These are phyloP conservation scores for Cyclophora punctaria DNA, from an alignment of 2,888 invertebrate genomes.

Conservation along the genomic window DNA sequence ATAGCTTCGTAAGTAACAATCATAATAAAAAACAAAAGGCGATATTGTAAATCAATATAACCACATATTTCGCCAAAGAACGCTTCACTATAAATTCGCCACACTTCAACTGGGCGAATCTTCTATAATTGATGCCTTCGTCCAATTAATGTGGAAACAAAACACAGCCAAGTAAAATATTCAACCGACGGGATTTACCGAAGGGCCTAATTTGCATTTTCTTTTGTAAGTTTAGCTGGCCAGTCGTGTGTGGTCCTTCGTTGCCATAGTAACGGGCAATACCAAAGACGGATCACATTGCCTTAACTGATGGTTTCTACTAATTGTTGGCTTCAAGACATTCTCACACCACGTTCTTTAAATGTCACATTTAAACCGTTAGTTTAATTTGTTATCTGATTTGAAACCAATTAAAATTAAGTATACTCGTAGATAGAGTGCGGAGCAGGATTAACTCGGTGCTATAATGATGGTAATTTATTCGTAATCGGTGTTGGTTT, in stretches of 20 bases:
- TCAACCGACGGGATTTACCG: slow-evolving; percentile 38
- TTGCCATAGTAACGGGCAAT: slow-evolving; percentile 46
- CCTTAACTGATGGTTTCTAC: slow-evolving; percentile 55
- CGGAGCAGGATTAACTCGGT: background rate
- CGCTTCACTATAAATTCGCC: too few relatives aligned
- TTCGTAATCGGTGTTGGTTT: slow-evolving; percentile 9
- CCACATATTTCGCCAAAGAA: too few relatives aligned
- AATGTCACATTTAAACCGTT: slow-evolving; percentile 54
- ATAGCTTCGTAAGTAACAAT: too few relatives aligned
- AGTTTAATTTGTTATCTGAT: slow-evolving; percentile 37
- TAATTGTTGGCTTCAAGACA: slow-evolving; percentile 57
- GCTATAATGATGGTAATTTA: slow-evolving; percentile 21
- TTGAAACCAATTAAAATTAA: slow-evolving; percentile 34
- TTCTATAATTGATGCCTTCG: slow-evolving; percentile 17
- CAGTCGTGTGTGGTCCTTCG: slow-evolving; percentile 69
- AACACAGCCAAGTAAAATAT: slow-evolving; percentile 50
- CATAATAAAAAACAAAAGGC: too few relatives aligned
- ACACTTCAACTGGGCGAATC: too few relatives aligned
- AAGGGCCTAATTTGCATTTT: slow-evolving; percentile 54
- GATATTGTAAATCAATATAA: too few relatives aligned
- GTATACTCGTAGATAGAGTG: slow-evolving; percentile 14
- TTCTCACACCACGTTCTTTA: slow-evolving; percentile 38
- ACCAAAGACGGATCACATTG: slow-evolving; percentile 21
- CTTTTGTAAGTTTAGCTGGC: slow-evolving; percentile 34
- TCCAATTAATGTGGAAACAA: slow-evolving; percentile 50